Evolutionary conservation across 2,797 vertebrate species (phyloP).

Genomic region (Macrochelys suwanniensis): DNA sequence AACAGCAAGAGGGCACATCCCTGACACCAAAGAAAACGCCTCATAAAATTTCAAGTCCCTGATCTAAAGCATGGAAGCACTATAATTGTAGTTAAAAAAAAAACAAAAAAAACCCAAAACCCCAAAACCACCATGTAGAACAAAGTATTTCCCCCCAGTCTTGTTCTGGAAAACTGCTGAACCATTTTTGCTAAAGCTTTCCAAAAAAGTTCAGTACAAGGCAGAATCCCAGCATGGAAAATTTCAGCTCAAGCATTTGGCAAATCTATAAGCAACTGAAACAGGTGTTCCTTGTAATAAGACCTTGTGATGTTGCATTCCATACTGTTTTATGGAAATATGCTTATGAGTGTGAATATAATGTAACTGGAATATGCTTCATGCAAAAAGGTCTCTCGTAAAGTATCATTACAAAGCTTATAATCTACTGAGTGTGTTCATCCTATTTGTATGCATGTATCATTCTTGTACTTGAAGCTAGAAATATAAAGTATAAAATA

Average conservation of each 20-base stretch:
- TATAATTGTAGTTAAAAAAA: background rate
- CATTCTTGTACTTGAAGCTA: too few relatives aligned
- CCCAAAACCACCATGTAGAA: background rate
- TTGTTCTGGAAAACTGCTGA: background rate
- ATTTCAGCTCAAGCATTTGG: background rate
- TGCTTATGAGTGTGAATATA: too few relatives aligned
- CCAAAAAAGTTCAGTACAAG: background rate
- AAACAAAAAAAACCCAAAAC: too few relatives aligned
- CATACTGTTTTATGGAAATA: too few relatives aligned
- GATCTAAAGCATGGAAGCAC: background rate
- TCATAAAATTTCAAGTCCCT: background rate
- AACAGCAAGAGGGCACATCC: background rate
- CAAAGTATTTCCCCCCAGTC: background rate
- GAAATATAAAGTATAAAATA: too few relatives aligned
- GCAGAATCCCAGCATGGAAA: background rate
- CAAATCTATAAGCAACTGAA: background rate
- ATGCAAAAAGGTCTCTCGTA: too few relatives aligned
- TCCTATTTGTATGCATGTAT: too few relatives aligned
- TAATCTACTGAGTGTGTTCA: too few relatives aligned
- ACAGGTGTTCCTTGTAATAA: background rate
- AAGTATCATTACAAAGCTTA: too few relatives aligned
- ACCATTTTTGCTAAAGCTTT: background rate
- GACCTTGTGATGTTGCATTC: background rate
- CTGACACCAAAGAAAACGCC: background rate
- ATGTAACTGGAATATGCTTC: too few relatives aligned